Evolutionary conservation across 1,140 invertebrate species (phyloP), one percentile per base, ranked within the genome.

Genomic region (Drosophila suzukii): DNA sequence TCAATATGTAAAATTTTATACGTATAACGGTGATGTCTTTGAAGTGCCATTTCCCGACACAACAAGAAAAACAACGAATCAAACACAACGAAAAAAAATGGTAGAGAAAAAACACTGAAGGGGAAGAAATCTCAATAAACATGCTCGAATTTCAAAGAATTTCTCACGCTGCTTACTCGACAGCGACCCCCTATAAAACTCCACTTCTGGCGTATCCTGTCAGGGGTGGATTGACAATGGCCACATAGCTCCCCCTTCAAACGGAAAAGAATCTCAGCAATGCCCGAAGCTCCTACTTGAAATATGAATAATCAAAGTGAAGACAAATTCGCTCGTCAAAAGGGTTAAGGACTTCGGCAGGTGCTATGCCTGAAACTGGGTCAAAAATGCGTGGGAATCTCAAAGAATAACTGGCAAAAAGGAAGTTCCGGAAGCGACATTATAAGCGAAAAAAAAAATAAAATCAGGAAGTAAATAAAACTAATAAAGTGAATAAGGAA

Each of bases 91-190:
- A 50, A 17, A 32, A 38, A 15, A n/a, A 12, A 0, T 0, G 30
- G 17, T 32, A 41, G 24, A n/a, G 7, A 17, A 67, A 36, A 51
- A 67, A 20, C 30, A 50, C 36, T 24, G 65, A 46, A 46, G 70
- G 39, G 61, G 47, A 38, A 46, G 43, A 55, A 53, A 62, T 63
- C 44, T 71, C 62, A 39, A 74, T 70, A 73, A 78, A 68, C 63
- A 79, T 78, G 76, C 84, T 88, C 84, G 61, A 75, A 88, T 88
- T 88, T 88, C 84, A 88, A 88, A 88, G 84, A 80, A 88, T 89
- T 88, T 88, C 84, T 82, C 84, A 88, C 84, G 84, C 84, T 88
- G 84, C 84, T 88, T 88, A 88, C 71, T 63, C 56, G 54, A 56
- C 39, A 32, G 32, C 30, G 36, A 39, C 56, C 62, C 65, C 47